Evolutionary conservation across 2,797 vertebrate species (phyloP).

Genomic region (Rallus crepitans): DNA sequence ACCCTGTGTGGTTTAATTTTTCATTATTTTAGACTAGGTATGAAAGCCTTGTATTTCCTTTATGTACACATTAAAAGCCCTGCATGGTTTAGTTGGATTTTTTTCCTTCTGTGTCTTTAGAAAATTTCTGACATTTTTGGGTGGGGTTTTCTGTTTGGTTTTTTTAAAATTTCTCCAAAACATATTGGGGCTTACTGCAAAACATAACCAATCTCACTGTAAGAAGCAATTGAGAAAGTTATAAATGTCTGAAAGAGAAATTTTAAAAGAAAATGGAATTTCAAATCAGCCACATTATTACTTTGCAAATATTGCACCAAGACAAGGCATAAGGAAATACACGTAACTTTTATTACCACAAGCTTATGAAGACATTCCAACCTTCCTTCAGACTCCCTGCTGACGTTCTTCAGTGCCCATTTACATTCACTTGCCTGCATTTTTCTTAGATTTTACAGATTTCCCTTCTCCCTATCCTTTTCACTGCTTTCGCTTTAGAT

Average conservation of each 20-base stretch:
- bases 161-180: not conserved
- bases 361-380: not conserved
- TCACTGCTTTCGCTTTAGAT: not conserved
- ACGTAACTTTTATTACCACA: not conserved
- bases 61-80: not conserved
- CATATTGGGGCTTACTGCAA: not conserved
- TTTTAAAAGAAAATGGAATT: constrained; percentile 45
- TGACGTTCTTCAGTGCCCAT: not conserved
- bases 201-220: not conserved
- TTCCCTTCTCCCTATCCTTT: not conserved
- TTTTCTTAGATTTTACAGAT: not conserved
- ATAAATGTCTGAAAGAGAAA: not conserved
- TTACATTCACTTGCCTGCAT: not conserved
- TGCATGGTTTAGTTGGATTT: not conserved
- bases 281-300: constrained; percentile 4
- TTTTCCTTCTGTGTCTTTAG: not conserved
- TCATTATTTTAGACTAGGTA: not conserved
- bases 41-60: not conserved
- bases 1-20: not conserved
- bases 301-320: not conserved
- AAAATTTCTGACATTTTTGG: not conserved
- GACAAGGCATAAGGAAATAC: not conserved
- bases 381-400: not conserved
- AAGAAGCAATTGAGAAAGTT: not conserved
- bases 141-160: not conserved